phyloP scores from a whole-genome alignment of 2,888 invertebrate genomes.

The Plutella xylostella region DNA sequence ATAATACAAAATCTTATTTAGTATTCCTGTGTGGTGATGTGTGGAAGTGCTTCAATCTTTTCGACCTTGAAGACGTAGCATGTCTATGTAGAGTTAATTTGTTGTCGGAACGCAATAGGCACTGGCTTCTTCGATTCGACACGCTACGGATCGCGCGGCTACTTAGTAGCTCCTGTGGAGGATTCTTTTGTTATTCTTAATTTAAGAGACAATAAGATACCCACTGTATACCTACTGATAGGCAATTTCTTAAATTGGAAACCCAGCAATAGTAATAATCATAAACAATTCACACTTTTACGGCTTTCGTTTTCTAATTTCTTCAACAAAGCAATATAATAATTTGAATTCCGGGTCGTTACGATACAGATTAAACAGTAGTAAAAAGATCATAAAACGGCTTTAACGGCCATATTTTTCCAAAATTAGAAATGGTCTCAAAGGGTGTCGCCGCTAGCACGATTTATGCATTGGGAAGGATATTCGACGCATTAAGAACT shows the following conservation, averaged over 20 bases:
- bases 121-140: no score
- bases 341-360: conserved; percentile 22
- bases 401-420: conserved; percentile 54
- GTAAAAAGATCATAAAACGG: conserved; percentile 57
- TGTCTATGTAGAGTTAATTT: conserved; percentile 34
- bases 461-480: conserved; percentile 38
- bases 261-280: not conserved
- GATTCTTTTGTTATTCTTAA: no score
- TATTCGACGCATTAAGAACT: conserved; percentile 38
- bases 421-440: conserved; percentile 49
- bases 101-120: no score
- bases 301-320: not conserved
- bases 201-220: no score
- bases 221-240: no score
- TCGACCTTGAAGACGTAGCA: conserved; percentile 28
- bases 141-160: no score
- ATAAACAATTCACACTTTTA: not conserved
- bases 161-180: no score
- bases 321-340: conserved; percentile 3
- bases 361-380: conserved; percentile 60
- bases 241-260: no score
- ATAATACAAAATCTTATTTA: no score
- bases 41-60: conserved; percentile 7
- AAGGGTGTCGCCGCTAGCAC: conserved; percentile 43
- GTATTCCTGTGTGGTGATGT: no score